These are phyloP conservation scores for Leptogaster cylindrica DNA, from an alignment of 2,888 invertebrate genomes.

Conservation along the genomic window DNA sequence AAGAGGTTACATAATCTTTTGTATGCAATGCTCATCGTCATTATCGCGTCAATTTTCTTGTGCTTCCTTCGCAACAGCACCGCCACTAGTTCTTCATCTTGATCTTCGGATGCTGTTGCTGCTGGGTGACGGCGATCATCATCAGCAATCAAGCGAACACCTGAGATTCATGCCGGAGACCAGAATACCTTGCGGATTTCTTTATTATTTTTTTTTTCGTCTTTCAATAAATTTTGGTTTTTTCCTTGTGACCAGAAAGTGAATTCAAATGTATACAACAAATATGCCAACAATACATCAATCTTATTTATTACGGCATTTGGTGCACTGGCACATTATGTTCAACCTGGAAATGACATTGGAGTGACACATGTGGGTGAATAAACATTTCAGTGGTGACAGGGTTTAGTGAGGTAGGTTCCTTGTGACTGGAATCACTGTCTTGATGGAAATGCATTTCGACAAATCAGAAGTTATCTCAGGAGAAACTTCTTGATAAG, in stretches of 20 bases:
- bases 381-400: conserved; percentile 14
- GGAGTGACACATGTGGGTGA: conserved; percentile 35
- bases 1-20: conserved; percentile 25
- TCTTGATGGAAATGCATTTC: not conserved
- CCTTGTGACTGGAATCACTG: conserved; percentile 18
- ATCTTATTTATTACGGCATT: conserved; percentile 17
- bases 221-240: too few relatives aligned
- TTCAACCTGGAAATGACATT: conserved; percentile 32
- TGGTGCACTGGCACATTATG: not conserved
- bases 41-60: conserved; percentile 39
- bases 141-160: not conserved
- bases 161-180: conserved; percentile 18
- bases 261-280: not conserved
- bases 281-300: conserved; percentile 29
- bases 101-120: not conserved
- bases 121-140: not conserved
- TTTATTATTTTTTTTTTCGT: too few relatives aligned
- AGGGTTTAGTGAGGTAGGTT: conserved; percentile 38
- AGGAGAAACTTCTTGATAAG: conserved; percentile 15
- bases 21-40: conserved; percentile 37
- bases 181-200: not conserved
- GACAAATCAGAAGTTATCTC: not conserved
- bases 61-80: conserved; percentile 20
- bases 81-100: conserved; percentile 10
- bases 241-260: conserved; percentile 24